Conservation (phyloP, 2,113 vertebrate species). For the Petrocephalus microphthalmus region DNA sequence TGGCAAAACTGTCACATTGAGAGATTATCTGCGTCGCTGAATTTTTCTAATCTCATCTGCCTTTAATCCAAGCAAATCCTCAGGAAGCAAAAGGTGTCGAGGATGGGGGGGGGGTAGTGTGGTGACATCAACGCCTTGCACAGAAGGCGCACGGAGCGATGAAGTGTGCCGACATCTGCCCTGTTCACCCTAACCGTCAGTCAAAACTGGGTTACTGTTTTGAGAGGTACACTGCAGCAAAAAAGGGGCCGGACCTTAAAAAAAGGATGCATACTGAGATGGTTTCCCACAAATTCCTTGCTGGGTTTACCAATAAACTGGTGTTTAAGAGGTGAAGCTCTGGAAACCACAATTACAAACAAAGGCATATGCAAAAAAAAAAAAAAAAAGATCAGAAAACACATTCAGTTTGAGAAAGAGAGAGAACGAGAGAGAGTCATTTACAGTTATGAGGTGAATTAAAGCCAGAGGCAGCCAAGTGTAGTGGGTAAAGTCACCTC, state of each 20-base stretch:
- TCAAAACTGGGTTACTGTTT: background rate
- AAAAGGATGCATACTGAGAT: background rate
- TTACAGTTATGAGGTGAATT: constrained; percentile 25
- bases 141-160: constrained; percentile 21
- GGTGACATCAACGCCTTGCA: constrained; percentile 20
- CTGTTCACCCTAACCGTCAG: background rate
- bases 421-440: constrained; percentile 16
- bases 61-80: constrained; percentile 19
- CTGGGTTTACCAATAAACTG: background rate
- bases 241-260: background rate
- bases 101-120: background rate
- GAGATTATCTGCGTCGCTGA: background rate
- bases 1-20: background rate
- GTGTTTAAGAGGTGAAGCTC: background rate
- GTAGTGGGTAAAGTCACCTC: background rate
- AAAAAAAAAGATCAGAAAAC: constrained; percentile 16
- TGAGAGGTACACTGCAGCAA: background rate
- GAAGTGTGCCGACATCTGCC: background rate
- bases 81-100: background rate
- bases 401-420: constrained; percentile 26
- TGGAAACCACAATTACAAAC: background rate
- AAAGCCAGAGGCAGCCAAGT: constrained; percentile 3
- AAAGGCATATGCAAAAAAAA: constrained; percentile 26
- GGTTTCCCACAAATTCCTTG: background rate
- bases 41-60: background rate